Percentiles rank a stretch among this genome's conserved stretches.
Conservation (phyloP, 2,113 vertebrate species). For the Orthochromis indermauri region DNA sequence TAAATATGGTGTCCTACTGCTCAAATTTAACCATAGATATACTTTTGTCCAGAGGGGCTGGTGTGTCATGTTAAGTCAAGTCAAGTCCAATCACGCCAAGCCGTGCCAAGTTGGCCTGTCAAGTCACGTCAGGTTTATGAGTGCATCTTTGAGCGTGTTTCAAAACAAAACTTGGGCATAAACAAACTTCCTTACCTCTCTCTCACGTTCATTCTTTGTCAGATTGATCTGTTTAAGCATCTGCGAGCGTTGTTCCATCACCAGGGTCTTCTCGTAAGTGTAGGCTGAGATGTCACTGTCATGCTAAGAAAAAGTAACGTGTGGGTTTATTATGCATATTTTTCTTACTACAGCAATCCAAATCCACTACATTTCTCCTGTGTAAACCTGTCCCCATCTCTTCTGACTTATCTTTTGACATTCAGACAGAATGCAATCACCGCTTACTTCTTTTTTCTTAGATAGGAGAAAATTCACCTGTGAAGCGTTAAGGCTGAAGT, state of each 20-base stretch:
- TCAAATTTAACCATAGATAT: background rate
- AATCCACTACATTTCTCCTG: background rate
- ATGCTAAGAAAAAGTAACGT: constrained; percentile 69
- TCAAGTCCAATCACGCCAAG: background rate
- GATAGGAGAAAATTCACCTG: background rate
- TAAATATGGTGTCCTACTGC: constrained; percentile 22
- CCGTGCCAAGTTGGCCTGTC: constrained; percentile 4
- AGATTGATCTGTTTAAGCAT: constrained; percentile 99
- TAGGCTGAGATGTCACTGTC: constrained; percentile 98
- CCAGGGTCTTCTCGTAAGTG: constrained; percentile 95
- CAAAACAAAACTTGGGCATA: background rate
- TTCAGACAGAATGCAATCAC: background rate
- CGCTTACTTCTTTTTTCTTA: background rate
- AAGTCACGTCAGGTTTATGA: background rate
- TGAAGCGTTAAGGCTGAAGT: background rate
- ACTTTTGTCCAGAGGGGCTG: constrained; percentile 24
- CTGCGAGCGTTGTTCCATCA: constrained; percentile 98
- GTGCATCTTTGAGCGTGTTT: background rate
- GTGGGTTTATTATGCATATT: background rate
- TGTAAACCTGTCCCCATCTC: background rate
- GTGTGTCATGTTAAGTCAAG: constrained; percentile 32
- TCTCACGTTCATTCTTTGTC: constrained; percentile 92
- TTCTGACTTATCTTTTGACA: background rate
- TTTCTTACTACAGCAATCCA: background rate
- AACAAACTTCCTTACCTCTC: constrained; percentile 77